A percentile compares a stretch with the other conserved stretches of the same genome.
Conservation (phyloP, 2,888 invertebrate genomes). For the Chymomyza amoena region DNA sequence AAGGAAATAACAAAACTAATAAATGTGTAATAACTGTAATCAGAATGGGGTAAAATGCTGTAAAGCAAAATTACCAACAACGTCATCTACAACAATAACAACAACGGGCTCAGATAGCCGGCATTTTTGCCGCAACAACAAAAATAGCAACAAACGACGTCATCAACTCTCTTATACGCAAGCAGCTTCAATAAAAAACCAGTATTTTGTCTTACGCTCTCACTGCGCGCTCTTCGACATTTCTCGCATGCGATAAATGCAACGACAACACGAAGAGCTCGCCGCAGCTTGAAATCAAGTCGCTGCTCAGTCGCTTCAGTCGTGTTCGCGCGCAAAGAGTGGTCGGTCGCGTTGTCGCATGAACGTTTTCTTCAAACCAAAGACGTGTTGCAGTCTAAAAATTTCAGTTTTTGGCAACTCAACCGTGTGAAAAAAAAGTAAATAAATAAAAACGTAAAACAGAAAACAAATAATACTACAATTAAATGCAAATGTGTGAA, state of each 20-base stretch:
- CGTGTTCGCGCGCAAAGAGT: constrained; percentile 37
- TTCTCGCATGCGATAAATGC: neutral
- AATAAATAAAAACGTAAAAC: constrained; percentile 13
- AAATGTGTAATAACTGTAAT: constrained; percentile 63
- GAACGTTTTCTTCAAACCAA: neutral
- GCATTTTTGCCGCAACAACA: constrained; percentile 46
- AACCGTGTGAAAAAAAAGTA: constrained; percentile 42
- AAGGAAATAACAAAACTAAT: constrained; percentile 40
- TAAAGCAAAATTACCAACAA: constrained; percentile 17
- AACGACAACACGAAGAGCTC: neutral
- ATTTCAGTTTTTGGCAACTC: constrained; percentile 49
- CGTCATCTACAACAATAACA: neutral
- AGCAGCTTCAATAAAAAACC: constrained; percentile 23
- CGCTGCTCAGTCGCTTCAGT: constrained; percentile 10
- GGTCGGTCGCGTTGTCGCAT: neutral
- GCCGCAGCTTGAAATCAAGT: constrained; percentile 10
- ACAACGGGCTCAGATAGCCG: constrained; percentile 32
- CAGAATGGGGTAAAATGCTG: constrained; percentile 28
- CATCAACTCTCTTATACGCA: constrained; percentile 37
- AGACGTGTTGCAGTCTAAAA: neutral
- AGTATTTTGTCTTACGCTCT: constrained; percentile 23
- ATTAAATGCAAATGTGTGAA: constrained; percentile 69
- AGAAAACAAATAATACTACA: constrained; percentile 35
- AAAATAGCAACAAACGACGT: constrained; percentile 1
- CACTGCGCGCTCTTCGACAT: neutral